Base-by-base conservation (phyloP, 1,140 invertebrate species). In the Drosophila kurseongensis region DNA sequence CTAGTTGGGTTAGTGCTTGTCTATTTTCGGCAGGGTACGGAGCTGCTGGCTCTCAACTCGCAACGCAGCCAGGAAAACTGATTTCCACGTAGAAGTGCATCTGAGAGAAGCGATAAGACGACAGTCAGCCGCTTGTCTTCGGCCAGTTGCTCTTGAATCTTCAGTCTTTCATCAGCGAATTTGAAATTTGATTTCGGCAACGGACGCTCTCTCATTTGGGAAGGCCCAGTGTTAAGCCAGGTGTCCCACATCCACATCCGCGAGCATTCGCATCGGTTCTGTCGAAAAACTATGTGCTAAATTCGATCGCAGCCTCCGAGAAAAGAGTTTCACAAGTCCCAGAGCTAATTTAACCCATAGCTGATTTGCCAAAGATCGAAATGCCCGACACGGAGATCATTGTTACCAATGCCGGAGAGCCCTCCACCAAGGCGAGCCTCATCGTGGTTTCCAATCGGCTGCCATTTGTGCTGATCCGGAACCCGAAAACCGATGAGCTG, bases 391-490 rank as follows among this genome's bases (percentile, higher is more conserved):
- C 91, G 48, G 91, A 92, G 80, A 92, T 92, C 51, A 84, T 92
- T 44, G 78, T 92, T 40, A 92, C 91, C 61, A 81, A 86, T 50
- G 73, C 89, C 27, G 75, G 66, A n/a, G 90, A 91, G 54, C 79
- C 90, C 0, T 86, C 72, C 9, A 81, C 83, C 14, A 94, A 94
- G 91, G 95, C 95, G 80, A 96, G 95, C 80, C 95, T 98, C 94
- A 97, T 98, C 83, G 97, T 98, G 63, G 96, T 98, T 51, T 97
- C 97, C 73, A 98, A 98, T 94, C 94, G 97, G 78, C 93, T 98
- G 83, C 97, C 97, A 7, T 98, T 98, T 93, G 96, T 97, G 71
- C 93, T 98, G 36, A 95, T 95, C 85, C 94, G 95, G 83, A 95
- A 97, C 93, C 93, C 95, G 44, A 93, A 93, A 74, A 95, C 95